These are phyloP conservation scores for Phyllotis vaccarum DNA, from an alignment of 2,797 vertebrate genomes.

Conservation along the genomic window DNA sequence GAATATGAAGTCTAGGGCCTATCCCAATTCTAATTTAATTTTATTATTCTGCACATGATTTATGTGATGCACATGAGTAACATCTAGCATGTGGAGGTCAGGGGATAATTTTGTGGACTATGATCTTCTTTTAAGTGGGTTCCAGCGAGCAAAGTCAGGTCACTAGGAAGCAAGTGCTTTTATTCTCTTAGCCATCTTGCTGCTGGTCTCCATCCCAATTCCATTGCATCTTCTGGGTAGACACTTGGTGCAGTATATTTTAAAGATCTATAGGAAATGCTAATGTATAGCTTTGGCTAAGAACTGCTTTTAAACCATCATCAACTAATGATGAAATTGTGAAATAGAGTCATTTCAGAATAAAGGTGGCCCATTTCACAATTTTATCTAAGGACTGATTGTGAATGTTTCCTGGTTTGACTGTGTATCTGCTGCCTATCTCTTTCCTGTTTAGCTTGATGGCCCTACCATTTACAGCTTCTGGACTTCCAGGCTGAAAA, in stretches of 20 bases:
- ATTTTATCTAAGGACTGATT: constrained; percentile 53
- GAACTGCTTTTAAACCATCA: constrained; percentile 49
- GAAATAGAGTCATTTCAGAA: constrained; percentile 65
- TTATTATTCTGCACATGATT: background rate
- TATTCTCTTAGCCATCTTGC: background rate
- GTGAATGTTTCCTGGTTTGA: constrained; percentile 56
- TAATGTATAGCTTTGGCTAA: constrained; percentile 27
- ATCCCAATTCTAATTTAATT: background rate
- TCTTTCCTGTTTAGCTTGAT: constrained; percentile 2
- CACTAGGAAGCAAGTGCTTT: background rate
- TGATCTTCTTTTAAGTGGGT: background rate
- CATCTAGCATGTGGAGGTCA: background rate
- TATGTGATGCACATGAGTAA: background rate
- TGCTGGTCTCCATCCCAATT: background rate
- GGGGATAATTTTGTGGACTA: background rate
- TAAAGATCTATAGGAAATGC: background rate
- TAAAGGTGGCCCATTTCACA: constrained; percentile 71
- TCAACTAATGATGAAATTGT: constrained; percentile 26
- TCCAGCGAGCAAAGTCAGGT: background rate
- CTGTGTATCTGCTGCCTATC: constrained; percentile 47
- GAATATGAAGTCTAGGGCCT: constrained; percentile 1
- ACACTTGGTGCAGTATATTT: background rate
- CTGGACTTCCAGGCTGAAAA: constrained; percentile 20
- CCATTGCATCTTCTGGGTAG: background rate
- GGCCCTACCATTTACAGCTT: background rate